Conservation (phyloP, 2,888 invertebrate genomes). For the Keiferia lycopersicella region DNA sequence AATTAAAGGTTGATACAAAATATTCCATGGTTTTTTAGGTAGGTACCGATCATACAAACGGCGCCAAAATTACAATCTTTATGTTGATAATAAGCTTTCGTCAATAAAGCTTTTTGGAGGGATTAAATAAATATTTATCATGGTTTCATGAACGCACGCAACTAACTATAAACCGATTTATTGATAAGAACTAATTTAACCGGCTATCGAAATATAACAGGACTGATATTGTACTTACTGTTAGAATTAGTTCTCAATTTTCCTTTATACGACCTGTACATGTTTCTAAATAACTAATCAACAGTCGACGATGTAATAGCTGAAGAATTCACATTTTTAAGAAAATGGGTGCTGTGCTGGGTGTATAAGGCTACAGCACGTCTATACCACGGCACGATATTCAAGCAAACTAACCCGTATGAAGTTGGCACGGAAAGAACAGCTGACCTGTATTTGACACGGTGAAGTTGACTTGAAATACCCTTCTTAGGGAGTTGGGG, state of each 20-base stretch:
- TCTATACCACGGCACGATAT: neutral
- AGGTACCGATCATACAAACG: no score
- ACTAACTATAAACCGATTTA: neutral
- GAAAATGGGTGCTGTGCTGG: no score
- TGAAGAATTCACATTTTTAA: slow-evolving; percentile 4
- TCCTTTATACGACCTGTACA: slow-evolving; percentile 54
- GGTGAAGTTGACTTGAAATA: neutral
- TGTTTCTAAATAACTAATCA: neutral
- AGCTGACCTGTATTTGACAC: neutral
- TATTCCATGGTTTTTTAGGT: neutral
- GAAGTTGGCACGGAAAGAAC: slow-evolving; percentile 3
- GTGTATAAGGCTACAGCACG: neutral
- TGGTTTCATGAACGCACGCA: neutral
- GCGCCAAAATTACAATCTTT: neutral
- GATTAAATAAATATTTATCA: neutral
- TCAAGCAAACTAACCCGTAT: slow-evolving; percentile 1
- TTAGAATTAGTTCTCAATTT: slow-evolving; percentile 60
- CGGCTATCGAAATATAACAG: neutral
- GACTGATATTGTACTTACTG: no score
- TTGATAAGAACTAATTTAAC: neutral
- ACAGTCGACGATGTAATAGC: neutral
- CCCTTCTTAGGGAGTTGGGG: no score
- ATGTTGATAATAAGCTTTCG: neutral
- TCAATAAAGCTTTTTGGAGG: neutral
- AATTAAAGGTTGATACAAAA: neutral